Conservation (phyloP, 2,888 invertebrate genomes). For the Hartigia nigra region DNA sequence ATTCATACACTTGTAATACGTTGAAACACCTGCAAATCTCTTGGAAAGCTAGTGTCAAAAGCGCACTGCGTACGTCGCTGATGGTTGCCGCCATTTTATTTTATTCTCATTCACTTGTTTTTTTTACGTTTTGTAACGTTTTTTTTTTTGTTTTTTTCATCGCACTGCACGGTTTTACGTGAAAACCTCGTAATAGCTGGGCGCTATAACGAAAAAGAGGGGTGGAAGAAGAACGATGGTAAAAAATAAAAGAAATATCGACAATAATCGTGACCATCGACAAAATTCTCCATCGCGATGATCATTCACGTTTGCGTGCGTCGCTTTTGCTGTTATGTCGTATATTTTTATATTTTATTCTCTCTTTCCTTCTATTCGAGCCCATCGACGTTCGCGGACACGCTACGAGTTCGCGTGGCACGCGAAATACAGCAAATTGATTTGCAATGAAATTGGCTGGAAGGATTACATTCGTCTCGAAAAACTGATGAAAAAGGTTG, state of each 20-base stretch:
- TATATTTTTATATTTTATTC: not conserved
- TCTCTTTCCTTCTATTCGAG: not conserved
- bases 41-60: not conserved
- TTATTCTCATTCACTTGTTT: not conserved
- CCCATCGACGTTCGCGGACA: not conserved
- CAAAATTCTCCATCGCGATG: not conserved
- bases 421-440: not conserved
- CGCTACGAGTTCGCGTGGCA: not conserved
- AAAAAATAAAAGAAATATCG: not conserved
- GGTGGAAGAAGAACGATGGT: not conserved
- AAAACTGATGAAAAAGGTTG: not conserved
- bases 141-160: not conserved
- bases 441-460: not conserved
- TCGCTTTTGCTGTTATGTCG: not conserved
- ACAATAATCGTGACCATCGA: not conserved
- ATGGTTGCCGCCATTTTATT: not conserved
- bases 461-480: not conserved
- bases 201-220: not conserved
- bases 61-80: not conserved
- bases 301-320: not conserved
- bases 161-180: not conserved
- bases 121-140: not conserved
- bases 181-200: not conserved
- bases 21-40: not conserved
- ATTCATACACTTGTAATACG: not conserved